These are phyloP conservation scores for Catostomus latipinnis DNA, from an alignment of 2,797 vertebrate species.

Conservation along the genomic window DNA sequence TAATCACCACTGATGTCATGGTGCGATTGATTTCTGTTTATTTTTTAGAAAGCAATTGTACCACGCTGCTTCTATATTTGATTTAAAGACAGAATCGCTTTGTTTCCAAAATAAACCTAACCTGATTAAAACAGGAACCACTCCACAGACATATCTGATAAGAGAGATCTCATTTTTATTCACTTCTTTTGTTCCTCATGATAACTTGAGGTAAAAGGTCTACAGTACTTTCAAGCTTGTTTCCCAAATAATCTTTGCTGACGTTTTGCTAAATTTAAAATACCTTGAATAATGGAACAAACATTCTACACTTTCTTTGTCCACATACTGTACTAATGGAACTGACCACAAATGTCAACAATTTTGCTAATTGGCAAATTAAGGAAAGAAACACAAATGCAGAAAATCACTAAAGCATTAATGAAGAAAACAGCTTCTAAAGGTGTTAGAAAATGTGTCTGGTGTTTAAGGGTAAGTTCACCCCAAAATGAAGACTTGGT, in stretches of 20 bases:
- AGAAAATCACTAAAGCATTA: background rate
- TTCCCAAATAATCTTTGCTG: background rate
- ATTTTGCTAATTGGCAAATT: background rate
- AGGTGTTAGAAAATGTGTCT: background rate
- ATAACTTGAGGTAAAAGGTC: slow-evolving; percentile 10
- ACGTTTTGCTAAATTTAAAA: background rate
- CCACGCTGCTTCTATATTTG: background rate
- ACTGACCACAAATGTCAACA: background rate
- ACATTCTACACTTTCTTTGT: background rate
- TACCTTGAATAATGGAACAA: background rate
- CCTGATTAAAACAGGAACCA: slow-evolving; percentile 1
- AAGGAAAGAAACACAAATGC: background rate
- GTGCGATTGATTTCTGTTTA: background rate
- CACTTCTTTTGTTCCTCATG: slow-evolving; percentile 7
- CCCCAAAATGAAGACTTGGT: too few relatives aligned
- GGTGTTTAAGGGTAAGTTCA: too few relatives aligned
- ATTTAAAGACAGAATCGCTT: background rate
- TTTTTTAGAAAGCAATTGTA: background rate
- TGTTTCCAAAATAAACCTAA: background rate
- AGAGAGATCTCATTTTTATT: background rate
- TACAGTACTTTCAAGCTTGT: background rate
- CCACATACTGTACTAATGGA: background rate
- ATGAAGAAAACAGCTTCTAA: background rate
- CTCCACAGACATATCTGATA: background rate
- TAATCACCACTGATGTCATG: background rate